These are phyloP conservation scores for Cosmorhoe ocellata DNA, from an alignment of 2,888 invertebrate species.

Conservation along the genomic window DNA sequence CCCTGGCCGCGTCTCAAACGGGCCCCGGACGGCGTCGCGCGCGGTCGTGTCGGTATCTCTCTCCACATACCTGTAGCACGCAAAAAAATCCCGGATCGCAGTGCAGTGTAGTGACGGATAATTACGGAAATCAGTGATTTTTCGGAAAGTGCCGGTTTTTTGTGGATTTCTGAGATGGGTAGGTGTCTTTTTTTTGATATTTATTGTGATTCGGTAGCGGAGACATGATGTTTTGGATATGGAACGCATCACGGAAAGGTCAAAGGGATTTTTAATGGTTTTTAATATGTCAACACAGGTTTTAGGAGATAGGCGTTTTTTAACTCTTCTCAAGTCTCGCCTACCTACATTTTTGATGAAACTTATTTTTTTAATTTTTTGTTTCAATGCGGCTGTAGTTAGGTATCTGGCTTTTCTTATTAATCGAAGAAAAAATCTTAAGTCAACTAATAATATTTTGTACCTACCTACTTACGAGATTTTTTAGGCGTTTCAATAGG, in stretches of 20 bases:
- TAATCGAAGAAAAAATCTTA: too few relatives aligned
- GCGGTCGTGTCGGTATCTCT: conserved; percentile 6
- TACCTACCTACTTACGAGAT: too few relatives aligned
- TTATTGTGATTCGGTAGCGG: too few relatives aligned
- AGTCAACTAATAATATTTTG: too few relatives aligned
- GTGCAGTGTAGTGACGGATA: conserved; percentile 18
- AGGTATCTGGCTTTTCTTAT: too few relatives aligned
- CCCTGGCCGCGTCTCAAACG: conserved; percentile 24
- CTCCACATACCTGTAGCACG: conserved; percentile 16
- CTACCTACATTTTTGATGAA: too few relatives aligned
- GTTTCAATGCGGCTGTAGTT: too few relatives aligned
- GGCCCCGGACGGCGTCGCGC: conserved; percentile 16
- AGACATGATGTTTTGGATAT: conserved; percentile 2
- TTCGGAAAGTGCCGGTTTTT: conserved; percentile 3
- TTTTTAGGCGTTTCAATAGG: too few relatives aligned
- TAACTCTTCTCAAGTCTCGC: too few relatives aligned
- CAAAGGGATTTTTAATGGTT: neutral
- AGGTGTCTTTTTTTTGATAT: neutral
- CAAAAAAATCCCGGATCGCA: conserved; percentile 25
- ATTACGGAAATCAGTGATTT: neutral
- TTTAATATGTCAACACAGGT: too few relatives aligned
- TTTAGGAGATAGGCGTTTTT: too few relatives aligned
- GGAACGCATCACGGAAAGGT: neutral
- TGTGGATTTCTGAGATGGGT: conserved; percentile 15
- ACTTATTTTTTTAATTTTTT: too few relatives aligned